A percentile compares a stretch with the other conserved stretches of the same genome.
These are phyloP conservation scores for Malurus leucopterus DNA, from an alignment of 2,797 vertebrate genomes.

Conservation along the genomic window DNA sequence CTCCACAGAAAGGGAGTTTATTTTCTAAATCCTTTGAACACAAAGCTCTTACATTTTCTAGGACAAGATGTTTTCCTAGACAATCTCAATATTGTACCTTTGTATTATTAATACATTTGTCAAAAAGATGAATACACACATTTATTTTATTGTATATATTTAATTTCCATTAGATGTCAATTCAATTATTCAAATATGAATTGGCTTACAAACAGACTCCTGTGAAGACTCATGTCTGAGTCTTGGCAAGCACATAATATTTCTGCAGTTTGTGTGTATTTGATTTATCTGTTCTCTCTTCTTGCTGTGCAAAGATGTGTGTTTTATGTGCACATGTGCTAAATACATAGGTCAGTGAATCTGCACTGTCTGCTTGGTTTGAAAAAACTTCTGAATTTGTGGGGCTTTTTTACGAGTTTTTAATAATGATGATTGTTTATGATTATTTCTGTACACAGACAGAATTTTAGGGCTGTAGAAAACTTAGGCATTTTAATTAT, in stretches of 20 bases:
- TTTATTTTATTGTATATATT: background rate
- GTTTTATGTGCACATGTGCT: background rate
- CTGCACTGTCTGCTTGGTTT: background rate
- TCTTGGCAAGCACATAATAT: background rate
- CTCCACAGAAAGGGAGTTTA: conserved; percentile 65
- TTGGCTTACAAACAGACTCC: conserved; percentile 1
- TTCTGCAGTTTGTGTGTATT: background rate
- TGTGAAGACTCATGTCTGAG: background rate
- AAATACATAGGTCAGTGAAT: background rate
- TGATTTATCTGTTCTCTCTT: background rate
- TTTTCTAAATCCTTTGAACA: conserved; percentile 73
- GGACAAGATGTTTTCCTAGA: conserved; percentile 56
- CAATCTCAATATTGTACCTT: conserved; percentile 53
- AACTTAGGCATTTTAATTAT: background rate
- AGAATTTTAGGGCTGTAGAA: background rate
- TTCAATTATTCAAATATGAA: conserved; percentile 39
- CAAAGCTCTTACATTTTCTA: conserved; percentile 61
- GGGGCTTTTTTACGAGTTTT: background rate
- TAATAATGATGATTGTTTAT: background rate
- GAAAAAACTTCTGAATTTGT: background rate
- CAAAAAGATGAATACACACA: background rate
- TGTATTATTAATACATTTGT: conserved; percentile 42
- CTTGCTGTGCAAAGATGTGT: background rate
- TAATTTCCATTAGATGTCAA: conserved; percentile 12
- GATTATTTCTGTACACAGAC: background rate